Evolutionary conservation across 2,113 vertebrate species (phyloP), one percentile per base, ranked within the genome.

Genomic region (Gallinago undulata): DNA sequence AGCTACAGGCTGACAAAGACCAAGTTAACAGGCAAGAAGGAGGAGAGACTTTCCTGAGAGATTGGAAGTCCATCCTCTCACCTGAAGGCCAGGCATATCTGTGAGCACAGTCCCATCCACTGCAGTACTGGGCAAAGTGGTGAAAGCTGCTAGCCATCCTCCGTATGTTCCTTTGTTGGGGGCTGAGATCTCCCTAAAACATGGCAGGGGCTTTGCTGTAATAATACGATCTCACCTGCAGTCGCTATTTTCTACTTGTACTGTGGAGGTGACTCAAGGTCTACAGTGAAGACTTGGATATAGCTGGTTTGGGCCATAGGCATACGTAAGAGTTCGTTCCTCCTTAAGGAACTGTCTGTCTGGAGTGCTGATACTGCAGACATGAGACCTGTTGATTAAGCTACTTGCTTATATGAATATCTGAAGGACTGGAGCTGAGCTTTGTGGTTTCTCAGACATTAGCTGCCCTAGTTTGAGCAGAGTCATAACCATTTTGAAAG

Each of bases 121-220:
- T 62, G 37, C 41, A 62, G 50, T n/a, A n/a, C 10, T 30, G 51
- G 39, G 37, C n/a, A 45, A 92, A 95, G 45, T 11, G 31, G n/a
- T 37, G 72, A 86, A 74, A 55, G 59, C 64, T 50, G 28, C 13
- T 35, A 69, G n/a, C 55, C 47, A 3, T 47, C 48, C 27, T 43
- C 50, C 25, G 6, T 0, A 1, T 27, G 11, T 27, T 83, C 43
- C 13, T 68, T 43, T 47, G 6, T 3, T 48, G 11, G 2, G 35
- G 24, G 22, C 6, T 27, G 45, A 62, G 59, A 62, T 35, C 19
- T 69, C 48, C 30, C 48, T 66, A 33, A 66, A 76, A 66, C 7
- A 4, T 6, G n/a, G 50, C 45, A 83, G 45, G 4, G 4, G 28
- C 41, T 89, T 84, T 94, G 37, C 66, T 84, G 77, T 15, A 68